A percentile compares a stretch with the other conserved stretches of the same genome.
These are phyloP conservation scores for Lepidonotus clava DNA, from an alignment of 2,888 invertebrate species.

Conservation along the genomic window DNA sequence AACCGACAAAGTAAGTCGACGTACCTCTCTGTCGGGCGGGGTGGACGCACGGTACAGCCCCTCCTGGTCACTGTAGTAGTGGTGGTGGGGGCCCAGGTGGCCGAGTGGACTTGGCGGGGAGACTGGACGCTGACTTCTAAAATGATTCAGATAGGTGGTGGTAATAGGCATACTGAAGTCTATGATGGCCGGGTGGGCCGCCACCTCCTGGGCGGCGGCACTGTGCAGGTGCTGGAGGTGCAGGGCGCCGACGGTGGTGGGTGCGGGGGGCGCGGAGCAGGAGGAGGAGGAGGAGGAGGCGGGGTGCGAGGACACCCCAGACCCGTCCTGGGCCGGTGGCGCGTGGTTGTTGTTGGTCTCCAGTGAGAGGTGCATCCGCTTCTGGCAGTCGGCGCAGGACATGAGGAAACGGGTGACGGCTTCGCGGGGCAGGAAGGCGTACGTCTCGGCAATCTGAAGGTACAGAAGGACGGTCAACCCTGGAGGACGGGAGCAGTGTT, in stretches of 20 bases:
- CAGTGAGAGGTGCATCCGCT: conserved; percentile 82
- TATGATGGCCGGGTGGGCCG: conserved; percentile 55
- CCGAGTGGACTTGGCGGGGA: neutral
- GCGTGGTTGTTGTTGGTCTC: conserved; percentile 66
- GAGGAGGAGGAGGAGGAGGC: conserved; percentile 67
- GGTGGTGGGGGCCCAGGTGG: neutral
- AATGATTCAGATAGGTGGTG: conserved; percentile 87
- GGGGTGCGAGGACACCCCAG: conserved; percentile 70
- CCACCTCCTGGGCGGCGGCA: conserved; percentile 50
- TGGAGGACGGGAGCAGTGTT: no score
- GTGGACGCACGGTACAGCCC: neutral
- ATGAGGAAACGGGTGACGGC: conserved; percentile 97
- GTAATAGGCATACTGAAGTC: conserved; percentile 94
- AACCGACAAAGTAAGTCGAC: neutral
- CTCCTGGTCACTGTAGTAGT: neutral
- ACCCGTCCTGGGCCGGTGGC: neutral
- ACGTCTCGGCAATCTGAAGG: conserved; percentile 95
- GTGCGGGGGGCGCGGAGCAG: conserved; percentile 67
- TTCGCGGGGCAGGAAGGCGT: conserved; percentile 96
- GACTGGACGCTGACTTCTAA: neutral
- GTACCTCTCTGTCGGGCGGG: conserved; percentile 10
- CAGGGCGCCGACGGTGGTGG: conserved; percentile 55
- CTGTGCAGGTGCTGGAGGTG: conserved; percentile 73
- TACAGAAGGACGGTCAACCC: neutral
- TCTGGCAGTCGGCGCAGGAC: conserved; percentile 95